phyloP scores from a whole-genome alignment of 2,113 vertebrate species.

The Leiothrix lutea region DNA sequence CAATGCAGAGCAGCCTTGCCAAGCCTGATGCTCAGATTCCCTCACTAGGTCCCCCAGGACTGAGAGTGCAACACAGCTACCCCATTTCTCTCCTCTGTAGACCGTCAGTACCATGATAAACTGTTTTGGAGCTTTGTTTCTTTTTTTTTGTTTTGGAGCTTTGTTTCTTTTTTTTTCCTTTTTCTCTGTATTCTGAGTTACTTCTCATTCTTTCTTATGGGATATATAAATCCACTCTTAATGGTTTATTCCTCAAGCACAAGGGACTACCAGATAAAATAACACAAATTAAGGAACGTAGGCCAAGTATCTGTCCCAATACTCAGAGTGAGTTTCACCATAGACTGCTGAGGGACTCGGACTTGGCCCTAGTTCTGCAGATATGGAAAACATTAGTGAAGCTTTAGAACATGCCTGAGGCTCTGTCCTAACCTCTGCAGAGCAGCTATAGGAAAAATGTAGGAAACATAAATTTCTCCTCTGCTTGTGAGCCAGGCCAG shows the following conservation, averaged over 20 bases:
- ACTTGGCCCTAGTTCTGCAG: slow-evolving; percentile 30
- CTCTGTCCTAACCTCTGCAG: slow-evolving; percentile 18
- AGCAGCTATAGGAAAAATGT: slow-evolving; percentile 44
- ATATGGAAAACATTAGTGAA: slow-evolving; percentile 24
- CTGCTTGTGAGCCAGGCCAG: not conserved
- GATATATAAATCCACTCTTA: not conserved
- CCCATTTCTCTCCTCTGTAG: not conserved
- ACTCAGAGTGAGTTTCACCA: slow-evolving; percentile 16
- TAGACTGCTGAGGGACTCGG: not conserved
- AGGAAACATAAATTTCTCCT: slow-evolving; percentile 31
- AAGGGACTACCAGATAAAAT: slow-evolving; percentile 7
- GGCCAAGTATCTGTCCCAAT: slow-evolving; percentile 33
- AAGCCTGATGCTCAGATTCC: not conserved
- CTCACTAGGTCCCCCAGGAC: not conserved
- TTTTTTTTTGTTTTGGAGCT: not conserved
- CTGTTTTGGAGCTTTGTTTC: not conserved
- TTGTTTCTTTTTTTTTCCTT: not conserved
- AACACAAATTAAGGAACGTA: not conserved
- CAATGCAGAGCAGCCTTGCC: not conserved
- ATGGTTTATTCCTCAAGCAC: not conserved
- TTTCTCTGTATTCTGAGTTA: not conserved
- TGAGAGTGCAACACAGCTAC: not conserved
- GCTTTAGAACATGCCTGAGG: slow-evolving; percentile 45
- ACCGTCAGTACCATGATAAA: not conserved
- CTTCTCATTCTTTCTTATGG: not conserved